A percentile compares a stretch with the other conserved stretches of the same genome.
These are phyloP conservation scores for Ceyx margarethae DNA, from an alignment of 2,113 vertebrate genomes.

Conservation along the genomic window DNA sequence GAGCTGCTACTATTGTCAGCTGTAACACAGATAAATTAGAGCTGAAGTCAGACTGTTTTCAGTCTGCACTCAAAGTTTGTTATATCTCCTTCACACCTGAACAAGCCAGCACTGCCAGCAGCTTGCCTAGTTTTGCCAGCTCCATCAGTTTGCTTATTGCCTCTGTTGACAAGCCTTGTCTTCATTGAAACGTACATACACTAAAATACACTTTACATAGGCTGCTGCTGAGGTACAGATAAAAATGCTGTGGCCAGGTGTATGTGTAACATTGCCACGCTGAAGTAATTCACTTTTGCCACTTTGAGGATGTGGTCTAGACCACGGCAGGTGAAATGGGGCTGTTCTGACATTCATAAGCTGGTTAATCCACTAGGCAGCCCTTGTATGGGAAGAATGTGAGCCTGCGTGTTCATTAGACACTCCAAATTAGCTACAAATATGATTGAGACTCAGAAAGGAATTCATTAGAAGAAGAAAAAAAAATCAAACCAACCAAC, in stretches of 20 bases:
- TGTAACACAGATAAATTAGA: background rate
- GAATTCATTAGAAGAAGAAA: background rate
- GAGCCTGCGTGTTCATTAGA: background rate
- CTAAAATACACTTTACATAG: background rate
- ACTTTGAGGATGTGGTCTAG: background rate
- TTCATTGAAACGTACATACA: background rate
- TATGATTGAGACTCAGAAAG: background rate
- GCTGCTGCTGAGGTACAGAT: background rate
- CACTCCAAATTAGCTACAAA: background rate
- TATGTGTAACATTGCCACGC: fast-evolving
- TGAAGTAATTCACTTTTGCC: background rate
- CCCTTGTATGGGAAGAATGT: background rate
- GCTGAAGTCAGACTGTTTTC: background rate
- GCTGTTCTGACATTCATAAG: background rate
- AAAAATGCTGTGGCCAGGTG: background rate
- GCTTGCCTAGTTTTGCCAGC: background rate
- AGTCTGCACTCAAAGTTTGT: background rate
- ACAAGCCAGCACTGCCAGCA: background rate
- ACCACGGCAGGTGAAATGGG: background rate
- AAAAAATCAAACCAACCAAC: background rate
- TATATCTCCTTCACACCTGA: background rate
- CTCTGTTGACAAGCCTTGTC: background rate
- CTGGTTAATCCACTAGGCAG: background rate
- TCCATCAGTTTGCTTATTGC: background rate
- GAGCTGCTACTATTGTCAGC: background rate